A percentile compares a stretch with the other conserved stretches of the same genome.
Conservation (phyloP, 2,113 vertebrate species). For the Protomyctophum bolini region DNA sequence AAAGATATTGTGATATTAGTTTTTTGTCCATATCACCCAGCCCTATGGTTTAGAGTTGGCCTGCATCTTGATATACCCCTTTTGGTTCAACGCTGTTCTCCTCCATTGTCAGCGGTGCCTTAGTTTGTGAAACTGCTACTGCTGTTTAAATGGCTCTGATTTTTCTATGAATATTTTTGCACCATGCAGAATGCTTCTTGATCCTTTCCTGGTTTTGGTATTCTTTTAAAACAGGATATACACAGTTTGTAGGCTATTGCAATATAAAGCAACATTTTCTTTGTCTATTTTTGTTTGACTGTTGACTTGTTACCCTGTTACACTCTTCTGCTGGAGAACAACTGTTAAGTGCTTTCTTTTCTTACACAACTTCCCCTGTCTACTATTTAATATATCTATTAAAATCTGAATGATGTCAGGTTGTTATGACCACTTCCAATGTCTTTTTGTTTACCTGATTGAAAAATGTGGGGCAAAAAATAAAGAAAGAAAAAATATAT, state of each 20-base stretch:
- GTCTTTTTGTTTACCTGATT: not conserved
- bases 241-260: not conserved
- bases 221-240: not conserved
- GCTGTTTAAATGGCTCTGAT: slow-evolving; percentile 27
- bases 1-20: too few relatives aligned
- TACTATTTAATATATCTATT: not conserved
- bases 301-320: not conserved
- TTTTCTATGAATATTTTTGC: slow-evolving; percentile 36
- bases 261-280: not conserved
- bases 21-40: too few relatives aligned
- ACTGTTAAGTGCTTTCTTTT: not conserved
- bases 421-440: not conserved
- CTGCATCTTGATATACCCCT: not conserved
- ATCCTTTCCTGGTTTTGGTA: slow-evolving; percentile 9
- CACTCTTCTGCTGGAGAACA: not conserved
- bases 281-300: not conserved
- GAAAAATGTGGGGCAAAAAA: not conserved
- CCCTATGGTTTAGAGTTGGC: not conserved
- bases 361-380: not conserved
- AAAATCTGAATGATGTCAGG: slow-evolving; percentile 24
- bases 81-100: not conserved
- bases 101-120: slow-evolving; percentile 60
- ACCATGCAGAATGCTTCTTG: slow-evolving; percentile 6
- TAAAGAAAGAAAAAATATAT: too few relatives aligned
- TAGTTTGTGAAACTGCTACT: slow-evolving; percentile 44